Percentiles rank a stretch among this genome's conserved stretches.
Conservation (phyloP, 1,140 invertebrate genomes). For the Drosophila nigrodunni region DNA sequence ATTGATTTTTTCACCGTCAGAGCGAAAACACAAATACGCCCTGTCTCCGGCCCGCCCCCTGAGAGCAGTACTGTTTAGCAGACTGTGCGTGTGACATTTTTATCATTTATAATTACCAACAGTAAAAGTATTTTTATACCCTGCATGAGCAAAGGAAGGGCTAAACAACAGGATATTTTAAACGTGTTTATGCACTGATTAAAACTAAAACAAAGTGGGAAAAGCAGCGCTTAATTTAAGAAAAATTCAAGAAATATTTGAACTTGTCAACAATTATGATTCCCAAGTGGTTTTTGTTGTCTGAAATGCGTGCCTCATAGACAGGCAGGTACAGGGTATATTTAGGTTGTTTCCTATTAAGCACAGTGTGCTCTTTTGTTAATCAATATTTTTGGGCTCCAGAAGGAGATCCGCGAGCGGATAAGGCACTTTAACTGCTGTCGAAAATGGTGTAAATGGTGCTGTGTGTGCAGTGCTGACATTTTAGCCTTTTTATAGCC, state of each 20-base stretch:
- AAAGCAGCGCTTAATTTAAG: no score
- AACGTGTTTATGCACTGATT: neutral
- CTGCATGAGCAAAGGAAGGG: neutral
- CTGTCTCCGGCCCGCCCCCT: neutral
- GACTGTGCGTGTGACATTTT: slow-evolving; percentile 46
- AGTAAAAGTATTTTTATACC: slow-evolving; percentile 23
- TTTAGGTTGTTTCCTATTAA: neutral
- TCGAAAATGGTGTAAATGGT: neutral
- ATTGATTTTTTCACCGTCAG: slow-evolving; percentile 45
- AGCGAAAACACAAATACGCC: slow-evolving; percentile 1
- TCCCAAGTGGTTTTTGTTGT: no score
- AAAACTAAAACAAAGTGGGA: neutral
- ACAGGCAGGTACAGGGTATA: neutral
- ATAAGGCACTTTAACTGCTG: neutral
- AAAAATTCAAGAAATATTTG: no score
- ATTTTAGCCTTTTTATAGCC: no score
- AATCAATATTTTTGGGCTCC: slow-evolving; percentile 35
- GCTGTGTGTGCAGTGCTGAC: neutral
- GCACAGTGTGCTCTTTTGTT: neutral
- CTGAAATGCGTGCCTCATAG: no score
- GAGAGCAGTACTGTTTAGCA: slow-evolving; percentile 20
- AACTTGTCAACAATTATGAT: no score
- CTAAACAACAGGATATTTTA: no score
- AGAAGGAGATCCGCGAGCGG: slow-evolving; percentile 8
- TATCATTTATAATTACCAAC: slow-evolving; percentile 43